phyloP scores from a whole-genome alignment of 2,113 vertebrate species.

The Mus musculus region DNA sequence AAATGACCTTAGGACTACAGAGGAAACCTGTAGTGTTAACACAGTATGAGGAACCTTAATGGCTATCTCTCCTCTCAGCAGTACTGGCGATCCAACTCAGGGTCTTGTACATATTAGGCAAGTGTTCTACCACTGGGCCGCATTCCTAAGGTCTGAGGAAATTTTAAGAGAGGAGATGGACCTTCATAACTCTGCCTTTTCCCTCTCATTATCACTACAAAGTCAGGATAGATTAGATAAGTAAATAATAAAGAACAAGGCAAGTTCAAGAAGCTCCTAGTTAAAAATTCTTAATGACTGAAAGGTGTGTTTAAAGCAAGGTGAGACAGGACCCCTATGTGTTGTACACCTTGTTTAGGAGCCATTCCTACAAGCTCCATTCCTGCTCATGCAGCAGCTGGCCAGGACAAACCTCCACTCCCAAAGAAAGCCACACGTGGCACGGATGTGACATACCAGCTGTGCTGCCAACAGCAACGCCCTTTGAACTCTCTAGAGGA shows the following conservation, averaged over 20 bases:
- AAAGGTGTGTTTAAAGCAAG: constrained; percentile 20
- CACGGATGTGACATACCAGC: not conserved
- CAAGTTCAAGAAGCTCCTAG: constrained; percentile 14
- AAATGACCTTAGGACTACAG: not conserved
- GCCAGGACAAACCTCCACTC: not conserved
- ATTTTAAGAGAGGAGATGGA: not conserved
- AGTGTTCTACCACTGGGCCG: not conserved
- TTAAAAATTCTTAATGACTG: constrained; percentile 47
- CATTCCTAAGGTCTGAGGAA: not conserved
- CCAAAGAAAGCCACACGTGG: not conserved
- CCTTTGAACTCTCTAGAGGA: not conserved
- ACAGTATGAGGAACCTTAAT: not conserved
- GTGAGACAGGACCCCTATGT: not conserved
- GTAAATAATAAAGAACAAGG: not conserved
- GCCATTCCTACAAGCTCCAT: accelerated
- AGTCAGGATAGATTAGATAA: not conserved
- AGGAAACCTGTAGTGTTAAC: not conserved
- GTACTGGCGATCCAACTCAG: not conserved
- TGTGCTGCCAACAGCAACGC: not conserved
- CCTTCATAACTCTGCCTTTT: not conserved
- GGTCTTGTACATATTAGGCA: not conserved
- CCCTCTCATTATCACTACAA: constrained; percentile 15
- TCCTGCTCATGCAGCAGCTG: not conserved
- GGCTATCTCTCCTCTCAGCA: not conserved
- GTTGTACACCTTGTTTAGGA: not conserved